A percentile compares a stretch with the other conserved stretches of the same genome.
phyloP scores from a whole-genome alignment of 2,888 invertebrate species.

The Linnaemya vulpina region DNA sequence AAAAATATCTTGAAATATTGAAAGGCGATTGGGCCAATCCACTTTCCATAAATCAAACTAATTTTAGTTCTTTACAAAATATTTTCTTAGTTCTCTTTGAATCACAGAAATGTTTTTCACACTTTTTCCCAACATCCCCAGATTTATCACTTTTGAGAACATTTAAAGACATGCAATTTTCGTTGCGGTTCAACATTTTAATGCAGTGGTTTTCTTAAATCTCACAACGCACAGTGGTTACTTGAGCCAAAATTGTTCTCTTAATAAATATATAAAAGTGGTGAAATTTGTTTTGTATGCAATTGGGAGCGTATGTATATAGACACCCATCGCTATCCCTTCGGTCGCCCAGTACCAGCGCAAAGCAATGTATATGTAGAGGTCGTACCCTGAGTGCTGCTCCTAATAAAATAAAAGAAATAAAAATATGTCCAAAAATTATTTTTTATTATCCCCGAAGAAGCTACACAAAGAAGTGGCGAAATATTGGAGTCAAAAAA shows the following conservation, averaged over 20 bases:
- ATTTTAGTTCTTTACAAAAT: slow-evolving; percentile 1
- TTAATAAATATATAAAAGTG: background rate
- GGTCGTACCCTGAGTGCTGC: too few relatives aligned
- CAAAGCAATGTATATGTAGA: too few relatives aligned
- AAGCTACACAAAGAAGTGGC: too few relatives aligned
- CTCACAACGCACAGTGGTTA: background rate
- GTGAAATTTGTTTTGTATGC: too few relatives aligned
- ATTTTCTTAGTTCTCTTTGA: background rate
- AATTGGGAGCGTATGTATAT: too few relatives aligned
- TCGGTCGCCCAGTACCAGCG: too few relatives aligned
- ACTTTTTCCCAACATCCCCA: slow-evolving; percentile 13
- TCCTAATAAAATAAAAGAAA: too few relatives aligned
- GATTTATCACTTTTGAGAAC: slow-evolving; percentile 31
- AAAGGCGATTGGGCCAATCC: background rate
- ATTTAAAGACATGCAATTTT: slow-evolving; percentile 37
- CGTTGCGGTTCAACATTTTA: slow-evolving; percentile 4
- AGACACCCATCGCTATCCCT: too few relatives aligned
- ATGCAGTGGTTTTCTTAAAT: slow-evolving; percentile 15
- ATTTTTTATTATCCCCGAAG: too few relatives aligned
- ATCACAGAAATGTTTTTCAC: slow-evolving; percentile 6
- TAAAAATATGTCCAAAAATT: too few relatives aligned
- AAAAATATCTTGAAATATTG: slow-evolving; percentile 28
- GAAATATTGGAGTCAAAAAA: too few relatives aligned
- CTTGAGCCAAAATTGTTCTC: background rate
- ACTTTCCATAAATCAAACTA: slow-evolving; percentile 27